A percentile compares a stretch with the other conserved stretches of the same genome.
Evolutionary conservation across 2,888 invertebrate species (phyloP).

Genomic region (Camponotus fellah): DNA sequence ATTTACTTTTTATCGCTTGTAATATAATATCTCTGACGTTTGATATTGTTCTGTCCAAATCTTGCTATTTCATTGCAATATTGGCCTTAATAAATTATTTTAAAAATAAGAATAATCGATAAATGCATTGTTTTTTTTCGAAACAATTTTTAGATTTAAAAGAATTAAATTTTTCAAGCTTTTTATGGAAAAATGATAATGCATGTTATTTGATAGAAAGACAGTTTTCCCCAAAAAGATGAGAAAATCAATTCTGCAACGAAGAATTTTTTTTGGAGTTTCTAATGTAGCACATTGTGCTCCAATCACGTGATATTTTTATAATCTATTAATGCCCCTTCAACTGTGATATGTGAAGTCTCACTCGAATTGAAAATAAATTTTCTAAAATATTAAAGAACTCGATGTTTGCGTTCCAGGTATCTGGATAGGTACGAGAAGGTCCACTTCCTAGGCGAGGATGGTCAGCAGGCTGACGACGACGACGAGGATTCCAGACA

Average conservation of each 20-base stretch:
- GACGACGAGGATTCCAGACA: slow-evolving; percentile 93
- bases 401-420: slow-evolving; percentile 83
- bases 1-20: background rate
- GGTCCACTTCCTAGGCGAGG: slow-evolving; percentile 95
- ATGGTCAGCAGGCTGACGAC: slow-evolving; percentile 92
- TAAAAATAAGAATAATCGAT: background rate
- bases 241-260: background rate
- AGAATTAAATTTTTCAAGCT: background rate
- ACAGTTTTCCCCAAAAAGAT: background rate
- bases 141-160: background rate
- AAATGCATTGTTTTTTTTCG: background rate
- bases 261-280: background rate
- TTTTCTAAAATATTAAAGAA: background rate
- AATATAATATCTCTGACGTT: background rate
- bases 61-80: background rate
- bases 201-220: background rate
- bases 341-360: background rate
- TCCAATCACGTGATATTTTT: background rate
- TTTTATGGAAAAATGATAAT: background rate
- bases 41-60: background rate
- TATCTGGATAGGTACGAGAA: slow-evolving; percentile 96
- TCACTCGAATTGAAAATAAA: background rate
- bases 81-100: background rate
- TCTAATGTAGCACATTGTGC: background rate
- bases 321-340: background rate